Base-by-base conservation (phyloP, 2,113 vertebrate genomes). In the Piprites chloris region DNA sequence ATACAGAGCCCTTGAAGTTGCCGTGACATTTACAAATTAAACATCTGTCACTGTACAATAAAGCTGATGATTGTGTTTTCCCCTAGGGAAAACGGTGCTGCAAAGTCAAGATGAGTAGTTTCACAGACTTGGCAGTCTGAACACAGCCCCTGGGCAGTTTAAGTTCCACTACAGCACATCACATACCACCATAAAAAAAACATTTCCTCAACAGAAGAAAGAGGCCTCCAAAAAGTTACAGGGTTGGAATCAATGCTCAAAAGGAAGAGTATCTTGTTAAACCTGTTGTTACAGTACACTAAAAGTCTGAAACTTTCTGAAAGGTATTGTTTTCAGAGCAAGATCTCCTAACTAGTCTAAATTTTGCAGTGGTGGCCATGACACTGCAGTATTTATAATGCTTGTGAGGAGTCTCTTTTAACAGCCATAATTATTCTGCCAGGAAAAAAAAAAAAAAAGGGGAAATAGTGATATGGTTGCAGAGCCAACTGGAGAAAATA, bases 21-120 rank as follows among this genome's bases (percentile, higher is more conserved):
- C 65, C 0, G 0, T 77, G 89, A 90, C 92, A 80, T 92, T 92
- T 92, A 95, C 75, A 95, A 95, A 91, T 95, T 81, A 96, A 96
- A 93, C 83, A 90, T 71, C 90, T 84, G 76, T 84, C 89, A 89
- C 41, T 50, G 23, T 55, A 91, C 56, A 92, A 95, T 84, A 90
- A 95, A 90, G 68, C 73, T 50, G 55, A 88, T 1, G 1, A 93
- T 2, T 83, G 49, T n/a, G 49, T 59, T 83, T 58, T 19, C 63
- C 88, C 50, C 56, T 7, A 15, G 44, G 80, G 72, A 77, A 63
- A 89, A 90, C 14, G 73, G 59, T 62, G 42, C 73, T 90, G 50
- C 71, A 47, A 78, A 92, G 67, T 80, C 79, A 95, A 69, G 67
- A 82, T 7, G 23, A 76, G 53, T 18, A 62, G 85, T 35, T 69